Evolutionary conservation across 2,888 invertebrate species (phyloP), one percentile per base, ranked within the genome.

Genomic region (Polietes domitor): DNA sequence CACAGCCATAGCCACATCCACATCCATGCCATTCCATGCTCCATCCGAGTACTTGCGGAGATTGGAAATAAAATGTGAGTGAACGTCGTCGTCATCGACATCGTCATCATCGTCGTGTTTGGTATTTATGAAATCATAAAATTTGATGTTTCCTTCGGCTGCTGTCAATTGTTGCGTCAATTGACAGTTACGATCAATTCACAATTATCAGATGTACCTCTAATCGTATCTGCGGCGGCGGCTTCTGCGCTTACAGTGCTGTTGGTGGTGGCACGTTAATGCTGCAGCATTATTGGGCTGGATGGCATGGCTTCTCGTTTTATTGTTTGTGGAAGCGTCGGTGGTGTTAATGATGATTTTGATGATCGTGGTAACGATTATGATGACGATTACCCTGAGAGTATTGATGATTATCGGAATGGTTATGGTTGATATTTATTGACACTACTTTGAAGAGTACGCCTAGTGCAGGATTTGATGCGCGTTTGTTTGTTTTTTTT

Each of bases 41-140:
- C n/a, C n/a, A n/a, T n/a, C n/a, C n/a, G n/a, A n/a, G 32, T 28
- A 61, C 61, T 61, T 61, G 26, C 28, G n/a, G 61, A 28, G 28
- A n/a, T 28, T 26, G 28, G 6, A 61, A 32, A 21, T 55, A n/a
- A n/a, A n/a, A n/a, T 24, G 58, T 6, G 61, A 32, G 61, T 28
- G 61, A 7, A n/a, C 7, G 28, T 2, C 21, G 5, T 21, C 24
- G 55, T 55, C 55, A 55, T n/a, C n/a, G n/a, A n/a, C n/a, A n/a
- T n/a, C n/a, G n/a, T 55, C 21, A 7, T 53, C 50, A 41, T 12
- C 55, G 55, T 65, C n/a, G 41, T 68, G 24, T 68, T 68, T 71
- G 79, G 88, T 91, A 91, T 91, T 91, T 91, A 90, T 90, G 89
- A 91, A 91, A 89, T 90, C 90, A 91, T 91, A 91, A 91, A 92